These are phyloP conservation scores for Hydropsyche betteni DNA, from an alignment of 2,888 invertebrate species.

Conservation along the genomic window DNA sequence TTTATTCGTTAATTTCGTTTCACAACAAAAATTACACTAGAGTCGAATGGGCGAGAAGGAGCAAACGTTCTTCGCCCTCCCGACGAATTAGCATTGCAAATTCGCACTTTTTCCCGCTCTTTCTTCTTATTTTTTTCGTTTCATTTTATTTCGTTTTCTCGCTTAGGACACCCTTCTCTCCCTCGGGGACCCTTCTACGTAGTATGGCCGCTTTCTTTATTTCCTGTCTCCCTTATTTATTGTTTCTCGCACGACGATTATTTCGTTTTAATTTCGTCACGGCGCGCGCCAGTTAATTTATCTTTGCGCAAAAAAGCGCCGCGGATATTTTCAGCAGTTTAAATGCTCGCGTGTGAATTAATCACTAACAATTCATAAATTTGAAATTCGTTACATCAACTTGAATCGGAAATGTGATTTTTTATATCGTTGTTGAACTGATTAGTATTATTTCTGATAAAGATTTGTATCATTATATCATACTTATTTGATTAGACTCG, in stretches of 20 bases:
- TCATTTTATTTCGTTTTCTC: conserved; percentile 40
- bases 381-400: no score
- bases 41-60: conserved; percentile 28
- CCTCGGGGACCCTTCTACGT: background rate
- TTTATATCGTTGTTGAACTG: no score
- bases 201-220: conserved; percentile 37
- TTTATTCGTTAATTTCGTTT: conserved; percentile 52
- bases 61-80: conserved; percentile 16
- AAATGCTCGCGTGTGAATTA: no score
- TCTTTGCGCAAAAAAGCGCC: background rate
- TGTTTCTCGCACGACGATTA: conserved; percentile 50
- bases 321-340: no score
- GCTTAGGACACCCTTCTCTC: conserved; percentile 21
- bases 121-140: conserved; percentile 11
- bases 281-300: conserved; percentile 12
- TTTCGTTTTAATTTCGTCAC: conserved; percentile 50
- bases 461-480: no score
- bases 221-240: conserved; percentile 50
- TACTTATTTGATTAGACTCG: no score
- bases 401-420: no score
- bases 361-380: no score
- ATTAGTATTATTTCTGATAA: no score
- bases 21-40: conserved; percentile 50
- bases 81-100: conserved; percentile 50
- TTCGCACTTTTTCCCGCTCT: conserved; percentile 33